Base-by-base conservation (phyloP, 2,888 invertebrate genomes). In the Sinopyrophorus schimmeli region DNA sequence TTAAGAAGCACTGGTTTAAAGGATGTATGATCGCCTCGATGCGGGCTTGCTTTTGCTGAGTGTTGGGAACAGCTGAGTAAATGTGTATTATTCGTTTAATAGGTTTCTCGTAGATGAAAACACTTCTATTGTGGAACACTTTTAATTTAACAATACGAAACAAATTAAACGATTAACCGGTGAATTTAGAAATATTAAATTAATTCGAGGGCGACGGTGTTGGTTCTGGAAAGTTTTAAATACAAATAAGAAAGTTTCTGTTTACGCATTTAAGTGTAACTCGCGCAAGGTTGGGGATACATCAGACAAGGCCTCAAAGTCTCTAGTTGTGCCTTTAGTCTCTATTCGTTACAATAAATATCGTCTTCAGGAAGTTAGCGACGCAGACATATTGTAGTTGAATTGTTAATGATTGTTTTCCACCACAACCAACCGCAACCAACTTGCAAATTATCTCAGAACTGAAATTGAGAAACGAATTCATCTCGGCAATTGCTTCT, bases 391-490 rank as follows among this genome's bases (percentile, higher is more conserved):
- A 60, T 60, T 61, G 60, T 60, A 58, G 52, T 58, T 47, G 61
- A 63, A 61, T 62, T 63, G 63, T 60, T 63, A 63, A 63, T 62
- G 62, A 63, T 63, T 60, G 60, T 63, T 63, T 61, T 59, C 61
- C 50, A 60, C 61, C 61, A 46, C 60, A 60, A 58, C 46, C 57
- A 59, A 51, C 58, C 60, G 44, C 42, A 54, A 35, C 55, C 40
- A 58, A 59, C 55, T 58, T 60, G 53, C 55, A 56, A 61, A 60
- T 62, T 63, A 63, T 63, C 61, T 53, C 53, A 50, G 55, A 54
- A 44, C 37, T 30, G 51, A 15, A 44, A 38, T 30, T 37, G 37
- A 44, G 37, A 44, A 44, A 44, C 37, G 28, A 44, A 44, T 37
- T 38, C 41, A 41, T 41, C 41, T 41, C 31, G 31, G 24, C 41